Evolutionary conservation across 2,797 vertebrate species (phyloP), one percentile per base, ranked within the genome.

Genomic region (Argya squamiceps): DNA sequence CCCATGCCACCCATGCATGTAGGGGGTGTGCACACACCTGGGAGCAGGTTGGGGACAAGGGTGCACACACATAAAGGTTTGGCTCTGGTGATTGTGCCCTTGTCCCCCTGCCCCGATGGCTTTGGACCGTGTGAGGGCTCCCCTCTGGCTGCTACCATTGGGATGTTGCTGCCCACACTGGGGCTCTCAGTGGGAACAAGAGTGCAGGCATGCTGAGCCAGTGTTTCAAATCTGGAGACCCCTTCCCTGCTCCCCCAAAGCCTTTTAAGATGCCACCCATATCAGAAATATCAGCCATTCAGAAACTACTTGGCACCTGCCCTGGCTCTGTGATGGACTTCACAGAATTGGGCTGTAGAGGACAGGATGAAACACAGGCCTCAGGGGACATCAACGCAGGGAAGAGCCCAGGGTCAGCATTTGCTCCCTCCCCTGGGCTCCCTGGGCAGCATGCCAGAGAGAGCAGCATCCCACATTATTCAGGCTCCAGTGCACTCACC

Each of bases 401-500:
- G 59, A 90, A 53, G 76, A 95, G 43, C 55, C 46, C 0, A 1
- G 39, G 88, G 53, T 86, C 89, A 83, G 69, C 1, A 0, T 83
- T 77, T 69, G 36, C 37, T 81, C 89, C 83, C 94, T 50, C 46
- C 83, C 71, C 90, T 82, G 70, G 60, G 37, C 63, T 79, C 63
- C 65, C 68, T 0, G 0, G 67, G 92, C 94, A 94, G 91, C 1
- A 1, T 34, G 86, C 82, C 9, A 44, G 77, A 73, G 81, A 94
- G 53, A 93, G 82, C 85, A 95, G 81, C 77, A 91, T 95, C 71
- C 63, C 7, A 8, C 68, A 92, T 96, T 96, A 94, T 89, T 76
- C 92, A 97, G 93, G 97, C 87, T 95, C 86, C 91, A 94, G 84
- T 9, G 55, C 84, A 34, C 87, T 95, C 96, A 94, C 96, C 96